These are phyloP conservation scores for Manis pentadactyla DNA, from an alignment of 2,797 vertebrate species.

Conservation along the genomic window DNA sequence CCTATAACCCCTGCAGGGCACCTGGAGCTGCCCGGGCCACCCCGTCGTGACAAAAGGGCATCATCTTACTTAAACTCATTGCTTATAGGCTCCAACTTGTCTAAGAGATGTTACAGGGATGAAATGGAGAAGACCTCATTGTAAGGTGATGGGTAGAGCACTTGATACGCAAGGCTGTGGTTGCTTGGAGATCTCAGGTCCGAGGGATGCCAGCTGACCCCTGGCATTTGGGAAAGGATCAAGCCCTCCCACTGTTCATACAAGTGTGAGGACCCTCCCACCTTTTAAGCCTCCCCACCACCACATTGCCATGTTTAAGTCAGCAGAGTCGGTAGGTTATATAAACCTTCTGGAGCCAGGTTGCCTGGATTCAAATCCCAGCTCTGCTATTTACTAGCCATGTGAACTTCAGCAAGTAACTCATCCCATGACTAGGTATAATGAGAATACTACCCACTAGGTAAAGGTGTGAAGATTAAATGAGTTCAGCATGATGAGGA, in stretches of 20 bases:
- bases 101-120: background rate
- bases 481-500: background rate
- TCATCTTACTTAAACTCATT: background rate
- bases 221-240: background rate
- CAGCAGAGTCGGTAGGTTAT: background rate
- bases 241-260: background rate
- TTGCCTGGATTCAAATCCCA: background rate
- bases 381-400: background rate
- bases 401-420: background rate
- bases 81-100: background rate
- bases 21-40: background rate
- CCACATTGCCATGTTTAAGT: background rate
- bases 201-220: background rate
- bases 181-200: background rate
- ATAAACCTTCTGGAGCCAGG: background rate
- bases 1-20: no score
- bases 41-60: background rate
- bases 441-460: background rate
- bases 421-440: no score
- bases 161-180: background rate
- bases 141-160: background rate
- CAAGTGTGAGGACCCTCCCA: background rate
- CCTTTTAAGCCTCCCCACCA: background rate
- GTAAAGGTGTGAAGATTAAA: no score
- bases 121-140: background rate